phyloP scores from a whole-genome alignment of 2,113 vertebrate genomes.

The Paraplagusia blochii region DNA sequence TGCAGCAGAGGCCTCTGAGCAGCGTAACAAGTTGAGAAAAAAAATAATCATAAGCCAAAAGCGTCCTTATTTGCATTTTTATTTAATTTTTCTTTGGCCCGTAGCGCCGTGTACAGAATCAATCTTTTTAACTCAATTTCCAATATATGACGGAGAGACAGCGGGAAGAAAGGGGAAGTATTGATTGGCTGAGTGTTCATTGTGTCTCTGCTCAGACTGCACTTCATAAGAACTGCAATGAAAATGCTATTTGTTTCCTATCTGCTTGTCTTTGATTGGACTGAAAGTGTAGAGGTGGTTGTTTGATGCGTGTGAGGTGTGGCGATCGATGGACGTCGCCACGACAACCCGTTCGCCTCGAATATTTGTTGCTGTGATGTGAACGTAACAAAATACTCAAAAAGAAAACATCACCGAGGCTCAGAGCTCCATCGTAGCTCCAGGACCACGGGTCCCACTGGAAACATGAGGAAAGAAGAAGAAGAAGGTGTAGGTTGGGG shows the following conservation, averaged over 20 bases:
- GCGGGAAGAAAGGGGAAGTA: slow-evolving; percentile 68
- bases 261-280: slow-evolving; percentile 60
- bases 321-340: slow-evolving; percentile 41
- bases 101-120: slow-evolving; percentile 72
- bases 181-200: slow-evolving; percentile 76
- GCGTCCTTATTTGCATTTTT: slow-evolving; percentile 78
- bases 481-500: no score
- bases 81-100: slow-evolving; percentile 77
- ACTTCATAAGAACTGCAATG: slow-evolving; percentile 70
- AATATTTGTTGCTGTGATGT: background rate
- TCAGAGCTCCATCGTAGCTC: no score
- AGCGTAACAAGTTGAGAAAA: slow-evolving; percentile 58
- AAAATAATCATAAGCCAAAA: slow-evolving; percentile 50
- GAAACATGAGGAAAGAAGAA: no score
- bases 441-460: no score
- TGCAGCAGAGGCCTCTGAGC: slow-evolving; percentile 53
- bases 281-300: slow-evolving; percentile 58
- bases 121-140: slow-evolving; percentile 80
- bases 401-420: no score
- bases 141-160: slow-evolving; percentile 77
- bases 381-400: no score
- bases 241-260: slow-evolving; percentile 71
- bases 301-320: slow-evolving; percentile 54
- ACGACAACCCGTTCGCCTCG: slow-evolving; percentile 1
- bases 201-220: slow-evolving; percentile 69